Conservation (phyloP, 2,888 invertebrate species). For the Syrphus vitripennis region DNA sequence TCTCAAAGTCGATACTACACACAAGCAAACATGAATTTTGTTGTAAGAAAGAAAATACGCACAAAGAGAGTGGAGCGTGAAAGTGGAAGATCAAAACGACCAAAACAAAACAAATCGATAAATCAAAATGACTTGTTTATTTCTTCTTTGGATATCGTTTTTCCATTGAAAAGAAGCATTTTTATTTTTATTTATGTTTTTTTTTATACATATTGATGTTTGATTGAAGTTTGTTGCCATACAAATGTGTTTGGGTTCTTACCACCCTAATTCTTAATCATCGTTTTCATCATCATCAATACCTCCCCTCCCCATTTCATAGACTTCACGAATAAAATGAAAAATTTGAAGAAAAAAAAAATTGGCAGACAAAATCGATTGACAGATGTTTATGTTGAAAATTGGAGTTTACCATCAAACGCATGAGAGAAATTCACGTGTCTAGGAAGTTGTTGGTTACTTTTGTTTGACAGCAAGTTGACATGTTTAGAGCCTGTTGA, state of each 20-base stretch:
- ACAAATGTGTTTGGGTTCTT: background rate
- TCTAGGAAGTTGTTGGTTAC: background rate
- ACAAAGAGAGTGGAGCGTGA: background rate
- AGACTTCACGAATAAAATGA: too few relatives aligned
- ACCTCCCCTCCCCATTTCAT: background rate
- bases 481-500: background rate
- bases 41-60: background rate
- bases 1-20: background rate
- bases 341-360: background rate
- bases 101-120: slow-evolving; percentile 48
- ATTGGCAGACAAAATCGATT: background rate
- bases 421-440: background rate
- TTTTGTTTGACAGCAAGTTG: background rate
- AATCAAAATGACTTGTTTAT: slow-evolving; percentile 45
- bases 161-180: background rate
- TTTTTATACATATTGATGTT: background rate
- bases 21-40: background rate
- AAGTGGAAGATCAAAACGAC: slow-evolving; percentile 14
- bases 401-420: background rate
- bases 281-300: background rate
- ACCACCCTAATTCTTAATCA: background rate
- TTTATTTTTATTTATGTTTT: background rate
- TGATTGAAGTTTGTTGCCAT: background rate
- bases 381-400: slow-evolving; percentile 14
- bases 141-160: background rate